phyloP scores from a whole-genome alignment of 2,888 invertebrate species.

The Clanis bilineata region DNA sequence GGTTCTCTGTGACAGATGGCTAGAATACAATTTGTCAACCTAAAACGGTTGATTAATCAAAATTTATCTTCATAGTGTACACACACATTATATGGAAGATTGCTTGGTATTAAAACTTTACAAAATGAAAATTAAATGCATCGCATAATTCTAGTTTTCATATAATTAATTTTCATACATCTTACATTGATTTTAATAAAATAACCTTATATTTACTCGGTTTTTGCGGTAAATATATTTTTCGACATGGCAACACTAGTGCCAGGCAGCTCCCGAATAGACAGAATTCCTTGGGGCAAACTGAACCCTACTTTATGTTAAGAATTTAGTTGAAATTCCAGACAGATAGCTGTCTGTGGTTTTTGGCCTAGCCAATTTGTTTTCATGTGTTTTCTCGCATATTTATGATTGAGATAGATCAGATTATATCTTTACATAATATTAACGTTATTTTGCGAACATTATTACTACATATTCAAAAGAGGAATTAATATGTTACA shows the following conservation, averaged over 20 bases:
- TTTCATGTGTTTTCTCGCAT: constrained; percentile 5
- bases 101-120: no score
- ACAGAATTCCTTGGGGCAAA: constrained; percentile 33
- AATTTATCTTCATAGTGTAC: no score
- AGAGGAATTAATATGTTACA: no score
- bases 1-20: not conserved
- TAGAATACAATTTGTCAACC: no score
- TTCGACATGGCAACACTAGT: not conserved
- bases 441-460: not conserved
- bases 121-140: no score
- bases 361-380: constrained; percentile 3
- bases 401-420: constrained; percentile 1
- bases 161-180: no score
- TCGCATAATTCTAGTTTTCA: no score
- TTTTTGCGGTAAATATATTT: not conserved
- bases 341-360: constrained; percentile 18
- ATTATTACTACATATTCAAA: no score
- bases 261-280: constrained; percentile 23
- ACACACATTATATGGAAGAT: no score
- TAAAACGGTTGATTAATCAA: no score
- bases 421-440: not conserved
- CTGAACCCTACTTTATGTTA: constrained; percentile 41
- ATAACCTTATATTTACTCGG: no score
- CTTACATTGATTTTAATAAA: no score
- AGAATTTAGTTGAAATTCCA: constrained; percentile 35